Base-by-base conservation (phyloP, 2,113 vertebrate genomes). In the Hipposideros armiger region DNA sequence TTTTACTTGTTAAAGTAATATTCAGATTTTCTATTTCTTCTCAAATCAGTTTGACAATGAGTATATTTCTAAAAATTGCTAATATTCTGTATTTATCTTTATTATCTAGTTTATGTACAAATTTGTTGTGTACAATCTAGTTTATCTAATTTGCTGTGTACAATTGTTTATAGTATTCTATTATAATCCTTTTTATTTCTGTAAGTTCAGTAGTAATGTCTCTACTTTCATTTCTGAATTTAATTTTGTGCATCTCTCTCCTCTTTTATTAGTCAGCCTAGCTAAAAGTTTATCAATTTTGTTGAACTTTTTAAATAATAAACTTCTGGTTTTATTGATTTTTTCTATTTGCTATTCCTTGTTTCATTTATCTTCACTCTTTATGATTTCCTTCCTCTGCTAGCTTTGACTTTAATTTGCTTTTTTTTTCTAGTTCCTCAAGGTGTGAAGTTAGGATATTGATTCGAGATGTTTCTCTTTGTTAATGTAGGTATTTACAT, bases 1-100 rank as follows among this genome's bases (percentile, higher is more conserved):
- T 20, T 67, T 74, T 70, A 36, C 9, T 83, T 69, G 36, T 62
- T 93, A 72, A 56, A 50, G 5, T 13, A 58, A 1, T 95, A 20
- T 69, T 54, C n/a, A 50, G 9, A 84, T 95, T 94, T 92, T 50
- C 28, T 95, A 11, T 82, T 87, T 89, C 36, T 94, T 94, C 26
- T 81, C 14, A 26, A 89, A 2, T 15, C 11, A 58, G 15, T 52
- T 89, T 95, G 58, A 30, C 54, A 52, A 69, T 67, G 16, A 62
- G 7, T 91, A 1, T 60, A 60, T 86, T 91, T 85, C 20, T 91
- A 40, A 28, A 52, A 93, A 58, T 93, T 58, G 60, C 24, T 74
- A 1, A 32, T 88, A 54, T 54, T 54, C 52, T 54, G 5, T 54
- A 15, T 54, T 54, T 13, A 54, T 54, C 52, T 60, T 22, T 1